Base-by-base conservation (phyloP, 2,797 vertebrate species). In the Microcaecilia unicolor region DNA sequence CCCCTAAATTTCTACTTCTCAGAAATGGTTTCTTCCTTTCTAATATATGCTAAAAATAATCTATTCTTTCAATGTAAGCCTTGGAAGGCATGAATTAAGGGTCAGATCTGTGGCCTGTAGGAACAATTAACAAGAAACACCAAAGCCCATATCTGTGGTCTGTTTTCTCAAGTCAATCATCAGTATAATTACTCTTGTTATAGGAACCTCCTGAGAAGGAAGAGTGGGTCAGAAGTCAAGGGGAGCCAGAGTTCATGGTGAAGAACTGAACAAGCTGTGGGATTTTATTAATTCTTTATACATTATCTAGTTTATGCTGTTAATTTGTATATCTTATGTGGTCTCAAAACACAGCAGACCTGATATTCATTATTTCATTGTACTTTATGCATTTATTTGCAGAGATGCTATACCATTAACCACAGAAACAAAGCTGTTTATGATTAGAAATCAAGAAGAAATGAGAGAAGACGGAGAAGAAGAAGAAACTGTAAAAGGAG, bases 71-170 rank as follows among this genome's bases (percentile, higher is more conserved):
- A 41, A 63, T 39, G 46, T 57, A 65, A 61, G 16, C 46, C 64
- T 67, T 61, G 13, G 9, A 16, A 70, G 32, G 18, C 48, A 55
- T 41, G 41, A 48, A 52, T 51, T 59, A 67, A 64, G 41, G 50
- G 15, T 40, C 35, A 56, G 37, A 22, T 18, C 64, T 42, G 22
- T 61, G 69, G 62, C 65, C 44, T 65, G n/a, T n/a, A 45, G 34
- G 22, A 66, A 25, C 40, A 61, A 67, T 67, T 68, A 72, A 52
- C 8, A 53, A 39, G 64, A 58, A 60, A 38, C 51, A 35, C 67
- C 37, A 60, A 41, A 70, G 27, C n/a, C 23, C 40, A 10, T 48
- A 63, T 52, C 34, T 37, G 26, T 58, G 28, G 12, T 30, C 31
- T 64, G 8, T 61, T 67, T 72, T 63, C 45, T 64, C 40, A 42